Base-by-base conservation (phyloP, 1,140 invertebrate species). In the Phymastichus coffea region DNA sequence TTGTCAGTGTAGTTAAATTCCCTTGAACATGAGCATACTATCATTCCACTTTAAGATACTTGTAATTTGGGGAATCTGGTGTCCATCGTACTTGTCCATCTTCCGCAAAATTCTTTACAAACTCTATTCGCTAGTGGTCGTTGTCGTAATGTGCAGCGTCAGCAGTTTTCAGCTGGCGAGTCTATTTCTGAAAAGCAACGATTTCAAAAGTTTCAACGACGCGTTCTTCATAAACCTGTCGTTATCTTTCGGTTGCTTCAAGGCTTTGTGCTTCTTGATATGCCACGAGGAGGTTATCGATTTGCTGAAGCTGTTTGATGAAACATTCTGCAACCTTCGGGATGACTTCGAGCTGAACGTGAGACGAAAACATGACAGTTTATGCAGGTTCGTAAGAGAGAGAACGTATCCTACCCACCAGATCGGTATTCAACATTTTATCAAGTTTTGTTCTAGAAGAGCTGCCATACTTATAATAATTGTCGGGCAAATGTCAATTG, bases 151-250 rank as follows among this genome's bases (percentile, higher is more conserved):
- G 12, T 53, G 30, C 10, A 38, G 14, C 2, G 3, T 60, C 2
- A 41, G 8, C 12, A 15, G 53, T 8, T 38, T 30, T 12, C 57
- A 53, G n/a, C 0, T 47, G 3, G 41, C 49, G 1, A 20, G 43
- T 2, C 30, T 60, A 20, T 8, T 53, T 4, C 33, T 60, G 1
- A 7, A 20, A 0, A 47, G 28, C 6, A 38, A 53, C 1, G 35
- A 35, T 12, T 60, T 60, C 22, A 14, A 17, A 1, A 17, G 28
- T 4, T 60, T 60, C 9, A 60, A 53, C 4, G 41, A 60, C 8
- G 53, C 49, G 0, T 53, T 60, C 28, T 60, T 53, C 15, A 53
- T 60, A 4, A 3, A 47, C 4, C n/a, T 60, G 3, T 53, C 57
- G 2, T 53, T 49, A 1, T 47, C 37, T 22, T 38, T 53, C 28